Evolutionary conservation across 1,140 invertebrate species (phyloP), one percentile per base, ranked within the genome.

Genomic region (Saccostrea echinata): DNA sequence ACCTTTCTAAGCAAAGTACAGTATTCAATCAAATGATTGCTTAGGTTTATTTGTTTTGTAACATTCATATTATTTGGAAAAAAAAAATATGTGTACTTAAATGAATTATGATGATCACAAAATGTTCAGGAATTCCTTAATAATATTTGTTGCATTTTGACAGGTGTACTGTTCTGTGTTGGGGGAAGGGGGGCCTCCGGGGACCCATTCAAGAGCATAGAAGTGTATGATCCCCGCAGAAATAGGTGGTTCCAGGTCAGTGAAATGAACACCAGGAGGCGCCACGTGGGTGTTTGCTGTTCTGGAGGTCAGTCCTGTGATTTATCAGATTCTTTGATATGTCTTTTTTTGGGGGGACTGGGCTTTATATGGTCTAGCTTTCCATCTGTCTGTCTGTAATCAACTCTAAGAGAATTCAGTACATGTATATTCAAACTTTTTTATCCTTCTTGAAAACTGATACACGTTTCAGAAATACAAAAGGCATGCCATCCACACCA

Each of bases 151-250:
- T 61, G 16, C 64, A 55, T 90, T 84, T 80, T 90, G 88, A 12
- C 87, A 94, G 95, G 95, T 88, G 93, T 95, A 2, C 84, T 95
- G 27, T 95, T 95, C 88, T 95, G 95, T 93, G 94, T 95, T 86
- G 95, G 95, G n/a, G 95, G 95, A 16, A 90, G 95, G 81, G 95
- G 95, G 27, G 92, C 93, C 0, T 91, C 93, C 64, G 95, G 95
- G 6, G 94, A 95, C 80, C 95, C 95, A 16, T 95, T 94, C 88
- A 93, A 93, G 61, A 93, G 92, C 84, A 94, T 94, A 35, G 95
- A 95, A 84, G 94, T 93, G 84, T 95, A 94, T 89, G 93, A 94
- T 86, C 90, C 92, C 11, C 89, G 94, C 13, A 91, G 93, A 52
- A 91, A 95, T 86, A 84, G 88, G 16, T 95, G 95, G 95, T 93